phyloP scores from a whole-genome alignment of 2,888 invertebrate genomes.

The Cephus rjabovi region DNA sequence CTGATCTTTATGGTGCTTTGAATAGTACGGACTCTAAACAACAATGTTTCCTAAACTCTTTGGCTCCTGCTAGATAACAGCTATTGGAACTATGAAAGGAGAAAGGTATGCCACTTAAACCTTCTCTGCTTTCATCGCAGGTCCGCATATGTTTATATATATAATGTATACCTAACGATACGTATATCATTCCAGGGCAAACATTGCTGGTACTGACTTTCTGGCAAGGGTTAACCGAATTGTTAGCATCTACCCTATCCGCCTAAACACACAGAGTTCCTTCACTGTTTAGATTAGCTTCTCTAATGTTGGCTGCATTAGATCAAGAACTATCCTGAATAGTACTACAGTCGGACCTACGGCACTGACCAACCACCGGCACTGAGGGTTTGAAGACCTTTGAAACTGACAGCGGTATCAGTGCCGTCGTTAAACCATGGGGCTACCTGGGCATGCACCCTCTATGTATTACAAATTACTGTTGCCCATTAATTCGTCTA shows the following conservation, averaged over 20 bases:
- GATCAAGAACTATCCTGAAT: not conserved
- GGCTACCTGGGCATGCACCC: too few relatives aligned
- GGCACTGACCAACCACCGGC: too few relatives aligned
- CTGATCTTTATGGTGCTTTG: not conserved
- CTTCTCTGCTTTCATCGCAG: not conserved
- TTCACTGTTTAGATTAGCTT: not conserved
- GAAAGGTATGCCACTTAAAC: not conserved
- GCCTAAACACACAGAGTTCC: not conserved
- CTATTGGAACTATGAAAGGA: not conserved
- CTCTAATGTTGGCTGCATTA: not conserved
- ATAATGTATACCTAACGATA: not conserved
- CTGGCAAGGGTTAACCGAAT: constrained; percentile 3
- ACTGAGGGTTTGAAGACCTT: too few relatives aligned
- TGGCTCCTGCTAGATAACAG: not conserved
- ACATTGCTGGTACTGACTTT: not conserved
- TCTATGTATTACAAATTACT: too few relatives aligned
- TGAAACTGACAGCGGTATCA: too few relatives aligned
- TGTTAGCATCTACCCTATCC: not conserved
- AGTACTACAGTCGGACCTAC: not conserved
- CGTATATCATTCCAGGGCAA: constrained; percentile 2
- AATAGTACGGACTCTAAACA: not conserved
- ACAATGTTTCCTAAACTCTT: not conserved
- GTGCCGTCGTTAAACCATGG: too few relatives aligned
- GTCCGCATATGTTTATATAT: not conserved
- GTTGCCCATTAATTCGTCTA: too few relatives aligned